A percentile compares a stretch with the other conserved stretches of the same genome.
These are phyloP conservation scores for Sylvia borin DNA, from an alignment of 2,797 vertebrate genomes.

Conservation along the genomic window DNA sequence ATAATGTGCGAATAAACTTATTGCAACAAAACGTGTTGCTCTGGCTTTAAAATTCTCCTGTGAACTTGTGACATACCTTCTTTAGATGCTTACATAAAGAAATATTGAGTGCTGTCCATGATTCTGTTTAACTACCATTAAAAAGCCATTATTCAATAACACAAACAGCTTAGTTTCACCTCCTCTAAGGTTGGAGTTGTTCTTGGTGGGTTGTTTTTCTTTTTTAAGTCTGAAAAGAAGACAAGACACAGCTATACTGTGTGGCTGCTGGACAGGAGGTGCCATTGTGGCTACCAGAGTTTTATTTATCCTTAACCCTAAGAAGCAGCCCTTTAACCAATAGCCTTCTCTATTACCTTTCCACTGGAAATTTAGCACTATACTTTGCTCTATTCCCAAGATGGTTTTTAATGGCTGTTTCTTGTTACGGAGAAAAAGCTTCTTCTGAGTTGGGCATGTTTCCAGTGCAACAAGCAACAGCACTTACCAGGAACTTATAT, in stretches of 20 bases:
- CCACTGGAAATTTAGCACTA: slow-evolving; percentile 64
- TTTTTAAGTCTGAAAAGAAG: slow-evolving; percentile 49
- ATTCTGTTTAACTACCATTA: slow-evolving; percentile 59
- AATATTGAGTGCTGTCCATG: slow-evolving; percentile 44
- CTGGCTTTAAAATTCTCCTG: background rate
- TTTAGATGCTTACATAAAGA: slow-evolving; percentile 27
- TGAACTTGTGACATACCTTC: background rate
- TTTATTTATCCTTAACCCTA: slow-evolving; percentile 63
- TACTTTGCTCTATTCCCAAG: slow-evolving; percentile 61
- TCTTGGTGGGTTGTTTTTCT: slow-evolving; percentile 21
- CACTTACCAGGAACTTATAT: slow-evolving; percentile 46
- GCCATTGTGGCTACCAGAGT: slow-evolving; percentile 48
- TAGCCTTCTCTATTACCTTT: slow-evolving; percentile 49
- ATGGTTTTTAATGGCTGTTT: slow-evolving; percentile 60
- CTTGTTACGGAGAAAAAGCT: slow-evolving; percentile 56
- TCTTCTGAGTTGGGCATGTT: slow-evolving; percentile 48
- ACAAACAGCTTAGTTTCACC: slow-evolving; percentile 53
- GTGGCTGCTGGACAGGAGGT: slow-evolving; percentile 50
- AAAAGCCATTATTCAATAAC: slow-evolving; percentile 61
- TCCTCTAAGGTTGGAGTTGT: slow-evolving; percentile 15
- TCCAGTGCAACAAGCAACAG: slow-evolving; percentile 42
- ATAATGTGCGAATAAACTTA: background rate
- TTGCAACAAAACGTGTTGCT: background rate
- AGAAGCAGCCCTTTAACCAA: slow-evolving; percentile 56
- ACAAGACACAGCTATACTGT: slow-evolving; percentile 64